Conservation (phyloP, 2,113 vertebrate species). For the Puma concolor region DNA sequence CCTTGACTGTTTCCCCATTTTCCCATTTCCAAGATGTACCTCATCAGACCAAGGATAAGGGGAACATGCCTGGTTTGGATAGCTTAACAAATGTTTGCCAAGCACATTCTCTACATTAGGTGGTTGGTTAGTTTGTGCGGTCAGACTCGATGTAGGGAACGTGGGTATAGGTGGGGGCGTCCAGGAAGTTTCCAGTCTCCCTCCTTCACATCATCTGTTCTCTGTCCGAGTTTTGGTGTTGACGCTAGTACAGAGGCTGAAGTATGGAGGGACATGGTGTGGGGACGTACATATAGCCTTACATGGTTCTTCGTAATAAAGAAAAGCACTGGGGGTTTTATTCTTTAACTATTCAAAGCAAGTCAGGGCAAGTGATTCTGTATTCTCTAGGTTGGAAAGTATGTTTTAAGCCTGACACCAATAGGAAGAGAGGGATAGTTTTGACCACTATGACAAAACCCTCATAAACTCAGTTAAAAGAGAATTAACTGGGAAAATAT, state of each 20-base stretch:
- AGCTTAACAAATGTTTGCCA: not conserved
- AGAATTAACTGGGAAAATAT: not conserved
- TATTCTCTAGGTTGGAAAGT: not conserved
- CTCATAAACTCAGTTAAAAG: not conserved
- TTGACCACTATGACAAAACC: not conserved
- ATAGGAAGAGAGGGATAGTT: not conserved
- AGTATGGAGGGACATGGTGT: not conserved
- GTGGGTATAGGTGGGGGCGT: not conserved
- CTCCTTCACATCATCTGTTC: not conserved
- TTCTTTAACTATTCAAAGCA: not conserved
- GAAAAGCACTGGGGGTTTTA: not conserved
- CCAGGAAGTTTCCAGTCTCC: not conserved
- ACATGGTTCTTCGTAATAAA: not conserved
- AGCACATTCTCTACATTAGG: not conserved
- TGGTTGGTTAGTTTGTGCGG: not conserved
- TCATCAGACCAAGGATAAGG: not conserved
- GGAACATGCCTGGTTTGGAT: not conserved
- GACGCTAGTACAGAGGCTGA: not conserved
- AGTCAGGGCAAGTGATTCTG: not conserved
- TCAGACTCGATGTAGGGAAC: not conserved
- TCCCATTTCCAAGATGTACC: not conserved
- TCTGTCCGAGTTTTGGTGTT: not conserved
- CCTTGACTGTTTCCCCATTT: not conserved
- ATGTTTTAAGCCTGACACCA: not conserved
- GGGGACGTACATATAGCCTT: not conserved